Base-by-base conservation (phyloP, 1,140 invertebrate species). In the Heliconius eleuchia region DNA sequence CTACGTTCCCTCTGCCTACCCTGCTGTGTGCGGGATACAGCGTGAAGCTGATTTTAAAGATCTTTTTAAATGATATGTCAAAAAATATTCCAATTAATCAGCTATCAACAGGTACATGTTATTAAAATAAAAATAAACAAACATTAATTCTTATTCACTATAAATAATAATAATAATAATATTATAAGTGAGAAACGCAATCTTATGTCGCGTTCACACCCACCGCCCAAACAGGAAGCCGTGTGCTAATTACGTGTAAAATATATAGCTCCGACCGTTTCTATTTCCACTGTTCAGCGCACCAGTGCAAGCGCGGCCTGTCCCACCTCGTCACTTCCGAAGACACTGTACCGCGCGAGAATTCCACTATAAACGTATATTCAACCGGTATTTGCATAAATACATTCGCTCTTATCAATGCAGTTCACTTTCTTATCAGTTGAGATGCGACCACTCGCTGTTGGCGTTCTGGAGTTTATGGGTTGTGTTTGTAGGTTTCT, bases 281-380 rank as follows among this genome's bases (percentile, higher is more conserved):
- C 74, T 66, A 70, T 76, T 76, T 76, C 60, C 57, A 76, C 74
- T 42, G 55, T 30, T 50, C 39, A 50, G 23, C 18, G 37, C 74
- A 73, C 79, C 55, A 34, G 37, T 52, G 66, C 75, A 42, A 77
- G 66, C 79, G 77, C 74, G 79, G 74, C 77, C 74, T 80, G 77
- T 76, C 79, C n/a, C 39, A 74, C 76, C 71, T 46, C 46, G 72
- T 74, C 30, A 77, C 79, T 77, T 80, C 79, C 79, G 79, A 77
- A 74, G 72, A 76, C 75, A 80, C 78, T 18, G 60, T 52, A 34
- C 50, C 37, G 71, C 79, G 70, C 50, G 50, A 76, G 13, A 76
- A 76, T 6, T 80, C 37, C 79, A 76, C 74, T 71, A 73, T 76
- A 76, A 80, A 76, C 50, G 70, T 80, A 76, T 76, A 80, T 76